Base-by-base conservation (phyloP, 2,888 invertebrate genomes). In the Drosophila mulleri region DNA sequence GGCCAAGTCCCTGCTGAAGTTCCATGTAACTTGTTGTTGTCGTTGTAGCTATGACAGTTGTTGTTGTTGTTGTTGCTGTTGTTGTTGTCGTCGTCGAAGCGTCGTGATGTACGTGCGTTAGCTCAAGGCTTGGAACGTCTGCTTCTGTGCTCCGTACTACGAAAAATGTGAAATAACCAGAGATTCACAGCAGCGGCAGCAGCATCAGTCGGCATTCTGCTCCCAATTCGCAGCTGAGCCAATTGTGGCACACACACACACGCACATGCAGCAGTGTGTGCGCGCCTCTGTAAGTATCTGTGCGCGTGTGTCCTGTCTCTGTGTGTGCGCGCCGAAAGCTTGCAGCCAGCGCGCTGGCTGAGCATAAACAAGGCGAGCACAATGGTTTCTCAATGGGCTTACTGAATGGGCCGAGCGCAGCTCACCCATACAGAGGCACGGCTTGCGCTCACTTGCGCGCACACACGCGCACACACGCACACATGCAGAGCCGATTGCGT, bases 161-260 rank as follows among this genome's bases (percentile, higher is more conserved):
- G 70, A 63, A 69, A 70, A 88, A 81, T 83, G 86, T 83, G 78
- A 80, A 62, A 58, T 67, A 65, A 56, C 71, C 48, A 47, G 59
- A 80, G 78, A 88, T 75, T 74, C 76, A 68, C 74, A 70, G 78
- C 82, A 70, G 60, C 54, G 9, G 44, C 42, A 42, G 42, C 52
- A 37, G 35, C 52, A 20, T 35, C 52, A 52, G 45, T 61, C 71
- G 52, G 54, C 35, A 32, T 47, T 58, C 47, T 56, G 44, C 45
- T 64, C 59, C 32, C 63, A 48, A 42, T 47, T 69, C 71, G 61
- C 69, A 69, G 69, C 69, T 70, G 69, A 53, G 69, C 48, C 61
- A 71, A 45, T 41, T 61, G 52, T 63, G 14, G 23, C 48, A 62
- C 52, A 58, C 53, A 53, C 53, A 2, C 5, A 37, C 48, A 61